phyloP scores from a whole-genome alignment of 1,140 invertebrate genomes.

The Pachypsylla venusta region DNA sequence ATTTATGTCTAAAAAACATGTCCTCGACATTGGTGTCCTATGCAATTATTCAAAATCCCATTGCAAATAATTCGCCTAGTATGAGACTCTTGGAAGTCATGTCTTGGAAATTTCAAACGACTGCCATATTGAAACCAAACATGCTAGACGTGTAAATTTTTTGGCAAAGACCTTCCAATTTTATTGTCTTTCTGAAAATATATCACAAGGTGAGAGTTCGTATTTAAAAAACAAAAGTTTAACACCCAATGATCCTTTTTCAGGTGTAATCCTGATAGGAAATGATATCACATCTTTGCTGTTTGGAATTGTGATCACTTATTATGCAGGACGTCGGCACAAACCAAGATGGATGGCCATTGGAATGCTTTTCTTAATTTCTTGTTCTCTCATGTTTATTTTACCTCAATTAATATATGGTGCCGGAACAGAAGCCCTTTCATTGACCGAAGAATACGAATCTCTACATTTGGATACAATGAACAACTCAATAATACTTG shows the following conservation, averaged over 20 bases:
- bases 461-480: slow-evolving; percentile 18
- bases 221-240: too few species aligned
- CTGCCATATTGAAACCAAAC: too few species aligned
- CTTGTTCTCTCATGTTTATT: slow-evolving; percentile 51
- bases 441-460: slow-evolving; percentile 46
- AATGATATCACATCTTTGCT: slow-evolving; percentile 47
- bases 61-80: too few species aligned
- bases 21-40: too few species aligned
- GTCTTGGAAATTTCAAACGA: too few species aligned
- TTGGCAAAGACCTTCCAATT: too few species aligned
- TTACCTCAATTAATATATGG: slow-evolving; percentile 58
- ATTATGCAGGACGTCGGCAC: slow-evolving; percentile 50
- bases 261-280: slow-evolving; percentile 52
- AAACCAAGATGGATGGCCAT: slow-evolving; percentile 53
- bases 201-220: too few species aligned
- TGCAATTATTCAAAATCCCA: too few species aligned
- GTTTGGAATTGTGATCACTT: slow-evolving; percentile 42
- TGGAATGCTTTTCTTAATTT: slow-evolving; percentile 49
- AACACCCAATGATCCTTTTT: slow-evolving; percentile 11
- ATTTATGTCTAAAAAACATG: too few species aligned
- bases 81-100: too few species aligned
- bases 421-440: slow-evolving; percentile 46
- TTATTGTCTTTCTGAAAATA: too few species aligned
- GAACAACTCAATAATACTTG: neutral
- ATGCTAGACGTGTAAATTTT: too few species aligned